A percentile compares a stretch with the other conserved stretches of the same genome.
phyloP scores from a whole-genome alignment of 2,113 vertebrate species.

The Hymenochirus boettgeri region DNA sequence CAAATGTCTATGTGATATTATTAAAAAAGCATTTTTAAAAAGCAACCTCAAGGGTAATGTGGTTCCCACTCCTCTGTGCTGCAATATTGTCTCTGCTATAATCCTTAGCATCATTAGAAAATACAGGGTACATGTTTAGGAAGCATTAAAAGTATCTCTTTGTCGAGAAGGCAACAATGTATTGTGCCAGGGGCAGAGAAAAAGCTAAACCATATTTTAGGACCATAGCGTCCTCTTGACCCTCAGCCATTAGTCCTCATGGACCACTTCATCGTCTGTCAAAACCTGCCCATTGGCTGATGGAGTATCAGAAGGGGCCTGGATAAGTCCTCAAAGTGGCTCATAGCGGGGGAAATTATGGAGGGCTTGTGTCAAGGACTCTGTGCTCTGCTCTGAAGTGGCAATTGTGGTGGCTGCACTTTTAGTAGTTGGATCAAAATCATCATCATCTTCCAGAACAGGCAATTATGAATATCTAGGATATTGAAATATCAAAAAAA shows the following conservation, averaged over 20 bases:
- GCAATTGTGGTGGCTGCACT: slow-evolving; percentile 74
- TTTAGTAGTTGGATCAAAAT: slow-evolving; percentile 76
- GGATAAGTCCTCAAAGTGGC: slow-evolving; percentile 88
- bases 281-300: slow-evolving; percentile 66
- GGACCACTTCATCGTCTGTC: slow-evolving; percentile 51
- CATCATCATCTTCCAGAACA: slow-evolving; percentile 79
- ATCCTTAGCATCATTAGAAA: background rate
- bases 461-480: slow-evolving; percentile 78
- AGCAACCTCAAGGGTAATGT: background rate
- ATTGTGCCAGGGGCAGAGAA: background rate
- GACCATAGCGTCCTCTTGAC: background rate
- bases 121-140: background rate
- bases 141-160: background rate
- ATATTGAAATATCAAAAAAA: background rate
- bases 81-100: background rate
- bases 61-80: background rate
- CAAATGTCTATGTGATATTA: no score
- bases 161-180: background rate
- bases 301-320: slow-evolving; percentile 66
- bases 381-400: slow-evolving; percentile 89
- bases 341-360: slow-evolving; percentile 78
- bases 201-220: background rate
- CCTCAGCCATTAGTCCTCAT: background rate
- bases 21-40: background rate
- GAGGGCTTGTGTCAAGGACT: slow-evolving; percentile 88